phyloP scores from a whole-genome alignment of 2,797 vertebrate genomes.

The Megaceryle alcyon region DNA sequence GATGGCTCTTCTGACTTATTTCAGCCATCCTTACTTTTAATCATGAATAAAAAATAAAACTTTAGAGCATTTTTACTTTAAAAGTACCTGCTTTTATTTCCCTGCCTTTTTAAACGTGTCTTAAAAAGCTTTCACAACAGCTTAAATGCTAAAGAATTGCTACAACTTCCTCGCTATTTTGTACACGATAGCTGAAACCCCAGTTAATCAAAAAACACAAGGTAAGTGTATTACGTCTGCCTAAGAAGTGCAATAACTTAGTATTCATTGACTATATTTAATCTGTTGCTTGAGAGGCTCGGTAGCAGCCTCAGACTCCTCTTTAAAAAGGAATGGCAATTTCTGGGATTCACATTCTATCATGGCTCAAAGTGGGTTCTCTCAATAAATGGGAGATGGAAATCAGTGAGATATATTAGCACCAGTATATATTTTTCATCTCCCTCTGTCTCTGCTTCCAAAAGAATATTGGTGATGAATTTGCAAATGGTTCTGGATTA shows the following conservation, averaged over 20 bases:
- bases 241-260: not conserved
- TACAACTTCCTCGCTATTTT: not conserved
- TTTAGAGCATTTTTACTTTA: not conserved
- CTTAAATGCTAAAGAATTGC: not conserved
- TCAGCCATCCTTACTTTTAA: not conserved
- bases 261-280: not conserved
- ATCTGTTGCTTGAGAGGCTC: conserved; percentile 43
- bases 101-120: accelerated
- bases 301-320: not conserved
- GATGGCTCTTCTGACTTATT: not conserved
- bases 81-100: not conserved
- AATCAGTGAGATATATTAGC: conserved; percentile 81
- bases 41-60: not conserved
- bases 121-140: not conserved
- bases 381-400: conserved; percentile 72
- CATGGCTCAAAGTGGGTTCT: conserved; percentile 73
- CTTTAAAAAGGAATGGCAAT: conserved; percentile 31
- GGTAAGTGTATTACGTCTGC: not conserved
- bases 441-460: conserved; percentile 68
- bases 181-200: not conserved
- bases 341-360: conserved; percentile 65
- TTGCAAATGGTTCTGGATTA: conserved; percentile 80
- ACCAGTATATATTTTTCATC: conserved; percentile 38
- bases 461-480: conserved; percentile 82
- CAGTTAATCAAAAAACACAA: not conserved